Base-by-base conservation (phyloP, 1,140 invertebrate species). In the Forficula auricularia region DNA sequence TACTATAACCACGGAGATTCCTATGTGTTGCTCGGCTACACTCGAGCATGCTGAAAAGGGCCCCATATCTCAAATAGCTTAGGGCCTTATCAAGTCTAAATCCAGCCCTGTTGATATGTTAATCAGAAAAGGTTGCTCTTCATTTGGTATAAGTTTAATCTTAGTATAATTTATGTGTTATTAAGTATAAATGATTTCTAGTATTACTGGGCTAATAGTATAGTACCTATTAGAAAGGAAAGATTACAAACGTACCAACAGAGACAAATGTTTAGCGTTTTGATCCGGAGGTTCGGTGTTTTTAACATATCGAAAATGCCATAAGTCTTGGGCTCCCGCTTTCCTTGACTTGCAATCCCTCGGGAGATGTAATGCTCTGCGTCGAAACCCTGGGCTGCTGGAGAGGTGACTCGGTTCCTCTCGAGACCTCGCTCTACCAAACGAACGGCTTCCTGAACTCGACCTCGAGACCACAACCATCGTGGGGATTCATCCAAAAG, bases 401-500 rank as follows among this genome's bases (percentile, higher is more conserved):
- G 69, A 4, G 22, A 4, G 4, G 22, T 27, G 4, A 27, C 22
- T 7, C 35, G 19, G 54, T 88, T 88, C 43, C 73, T 71, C 51
- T 72, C 73, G 15, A 83, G 52, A 15, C 70, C 82, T 52, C 72
- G 81, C 50, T 74, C 66, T 2, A 86, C 68, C 38, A 87, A 83
- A 1, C 66, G 59, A 0, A 83, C 64, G 0, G 82, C 74, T 57
- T 84, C 79, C 20, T 67, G 66, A 1, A 66, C 60, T 32, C 77
- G 67, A 1, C 80, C 80, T 53, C 86, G 77, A 6, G 77, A 71
- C 79, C 83, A 85, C 3, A 87, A 60, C 82, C 82, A 87, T 19
- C 83, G 67, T 0, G 82, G 81, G 2, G 82, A 86, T 62, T 88
- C 84, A 45, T 86, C 82, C 65, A 87, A 76, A 1, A 83, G 59